These are phyloP conservation scores for Staurois parvus DNA, from an alignment of 2,797 vertebrate species.

Conservation along the genomic window DNA sequence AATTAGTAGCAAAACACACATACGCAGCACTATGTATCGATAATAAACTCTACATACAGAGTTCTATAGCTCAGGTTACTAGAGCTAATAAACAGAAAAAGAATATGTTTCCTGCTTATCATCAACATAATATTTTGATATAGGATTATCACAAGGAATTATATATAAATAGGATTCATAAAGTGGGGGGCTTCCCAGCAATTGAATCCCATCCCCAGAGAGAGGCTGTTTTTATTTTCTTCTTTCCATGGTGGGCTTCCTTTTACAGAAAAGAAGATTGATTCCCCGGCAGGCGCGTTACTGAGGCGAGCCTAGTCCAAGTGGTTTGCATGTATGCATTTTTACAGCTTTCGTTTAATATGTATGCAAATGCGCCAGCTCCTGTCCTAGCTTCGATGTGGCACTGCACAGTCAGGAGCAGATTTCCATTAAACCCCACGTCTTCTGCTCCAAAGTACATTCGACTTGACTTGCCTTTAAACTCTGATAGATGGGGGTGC, in stretches of 20 bases:
- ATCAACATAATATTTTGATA: slow-evolving; percentile 56
- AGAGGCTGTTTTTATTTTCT: slow-evolving; percentile 59
- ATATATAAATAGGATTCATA: slow-evolving; percentile 57
- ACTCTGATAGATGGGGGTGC: slow-evolving; percentile 80
- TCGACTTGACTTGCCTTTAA: slow-evolving; percentile 77
- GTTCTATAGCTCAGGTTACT: background rate
- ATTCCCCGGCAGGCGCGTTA: slow-evolving; percentile 78
- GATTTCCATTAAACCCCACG: slow-evolving; percentile 78
- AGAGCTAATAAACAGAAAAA: slow-evolving; percentile 40
- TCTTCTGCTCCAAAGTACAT: slow-evolving; percentile 74
- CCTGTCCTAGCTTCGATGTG: slow-evolving; percentile 84
- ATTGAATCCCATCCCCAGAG: slow-evolving; percentile 48
- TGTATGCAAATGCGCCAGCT: slow-evolving; percentile 94
- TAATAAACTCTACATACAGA: background rate
- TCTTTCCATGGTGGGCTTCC: slow-evolving; percentile 68
- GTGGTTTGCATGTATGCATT: slow-evolving; percentile 87
- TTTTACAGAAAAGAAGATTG: slow-evolving; percentile 78
- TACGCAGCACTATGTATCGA: background rate
- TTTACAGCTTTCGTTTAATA: slow-evolving; percentile 94
- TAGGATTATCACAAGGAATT: slow-evolving; percentile 56
- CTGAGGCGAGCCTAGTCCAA: slow-evolving; percentile 80
- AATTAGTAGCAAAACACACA: background rate
- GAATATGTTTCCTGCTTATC: slow-evolving; percentile 43
- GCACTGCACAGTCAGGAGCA: slow-evolving; percentile 89
- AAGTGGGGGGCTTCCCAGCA: slow-evolving; percentile 43